phyloP scores from a whole-genome alignment of 2,113 vertebrate species.

The Pseudopodoces humilis region DNA sequence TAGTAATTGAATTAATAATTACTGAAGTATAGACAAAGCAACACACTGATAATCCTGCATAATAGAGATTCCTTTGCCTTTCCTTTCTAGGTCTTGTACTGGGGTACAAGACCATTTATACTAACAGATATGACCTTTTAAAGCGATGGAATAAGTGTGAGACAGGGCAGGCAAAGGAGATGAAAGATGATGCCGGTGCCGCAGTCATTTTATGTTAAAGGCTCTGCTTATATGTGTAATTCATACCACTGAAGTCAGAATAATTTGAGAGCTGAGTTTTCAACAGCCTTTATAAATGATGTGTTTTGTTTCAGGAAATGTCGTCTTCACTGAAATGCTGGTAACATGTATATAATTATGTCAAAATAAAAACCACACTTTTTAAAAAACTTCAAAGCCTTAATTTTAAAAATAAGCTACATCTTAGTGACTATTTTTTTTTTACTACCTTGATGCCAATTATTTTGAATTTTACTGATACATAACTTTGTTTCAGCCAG shows the following conservation, averaged over 20 bases:
- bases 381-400: neutral
- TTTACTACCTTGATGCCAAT: neutral
- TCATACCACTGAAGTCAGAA: constrained; percentile 54
- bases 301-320: constrained; percentile 47
- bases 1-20: constrained; percentile 2
- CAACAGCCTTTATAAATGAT: constrained; percentile 38
- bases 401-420: neutral
- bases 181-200: constrained; percentile 52
- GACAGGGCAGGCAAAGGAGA: constrained; percentile 37
- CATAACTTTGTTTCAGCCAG: neutral
- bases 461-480: constrained; percentile 38
- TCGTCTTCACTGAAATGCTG: neutral
- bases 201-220: constrained; percentile 50
- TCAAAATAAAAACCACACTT: constrained; percentile 33
- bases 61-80: neutral
- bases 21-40: neutral
- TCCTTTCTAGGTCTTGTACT: constrained; percentile 32
- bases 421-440: neutral
- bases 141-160: constrained; percentile 48
- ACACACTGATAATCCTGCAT: neutral
- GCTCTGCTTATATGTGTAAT: constrained; percentile 21
- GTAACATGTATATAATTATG: neutral
- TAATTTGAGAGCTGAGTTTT: constrained; percentile 63
- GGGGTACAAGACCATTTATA: constrained; percentile 67
- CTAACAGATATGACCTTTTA: constrained; percentile 69